Base-by-base conservation (phyloP, 2,797 vertebrate genomes). In the Neoniphon sammara region DNA sequence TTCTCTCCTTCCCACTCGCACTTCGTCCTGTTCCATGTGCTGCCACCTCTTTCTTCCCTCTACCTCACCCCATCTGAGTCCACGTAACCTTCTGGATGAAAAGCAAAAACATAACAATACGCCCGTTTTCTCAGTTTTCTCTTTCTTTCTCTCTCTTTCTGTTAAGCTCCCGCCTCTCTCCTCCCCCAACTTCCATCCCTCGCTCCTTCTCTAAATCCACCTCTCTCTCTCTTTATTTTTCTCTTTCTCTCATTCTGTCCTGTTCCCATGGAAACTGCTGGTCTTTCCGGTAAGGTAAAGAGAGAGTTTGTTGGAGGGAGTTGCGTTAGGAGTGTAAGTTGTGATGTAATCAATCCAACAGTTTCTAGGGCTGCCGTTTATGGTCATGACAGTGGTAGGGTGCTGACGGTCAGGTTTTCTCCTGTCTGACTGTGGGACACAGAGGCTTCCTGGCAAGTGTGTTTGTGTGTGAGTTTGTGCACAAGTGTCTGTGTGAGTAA, bases 241-340 rank as follows among this genome's bases (percentile, higher is more conserved):
- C 80, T 83, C 67, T 66, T 77, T 85, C 85, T 85, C 90, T 89
- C 84, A 68, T 84, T 91, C 89, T 73, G 81, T 90, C 85, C 88
- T 90, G 94, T 94, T 94, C 83, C 93, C 92, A 94, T 94, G 94
- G 94, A 93, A 94, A 95, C 94, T 89, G 90, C 89, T 86, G 87
- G 90, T 93, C 89, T 89, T 92, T 94, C 88, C 79, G 64, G 89
- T 90, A 89, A 92, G 92, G 88, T 93, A 81, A 89, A 88, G 90
- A 87, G 90, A 86, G 88, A 88, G 83, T 85, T 88, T 83, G 87
- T 77, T 73, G 79, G 75, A 52, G 69, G 56, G 73, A 91, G 87
- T 88, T 82, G 87, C 78, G 56, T 82, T 71, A 75, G 80, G 84
- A 60, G 72, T 89, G 88, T 90, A 87, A 78, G 83, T 77, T 87